Base-by-base conservation (phyloP, 1,140 invertebrate genomes). In the Uloborus diversus region DNA sequence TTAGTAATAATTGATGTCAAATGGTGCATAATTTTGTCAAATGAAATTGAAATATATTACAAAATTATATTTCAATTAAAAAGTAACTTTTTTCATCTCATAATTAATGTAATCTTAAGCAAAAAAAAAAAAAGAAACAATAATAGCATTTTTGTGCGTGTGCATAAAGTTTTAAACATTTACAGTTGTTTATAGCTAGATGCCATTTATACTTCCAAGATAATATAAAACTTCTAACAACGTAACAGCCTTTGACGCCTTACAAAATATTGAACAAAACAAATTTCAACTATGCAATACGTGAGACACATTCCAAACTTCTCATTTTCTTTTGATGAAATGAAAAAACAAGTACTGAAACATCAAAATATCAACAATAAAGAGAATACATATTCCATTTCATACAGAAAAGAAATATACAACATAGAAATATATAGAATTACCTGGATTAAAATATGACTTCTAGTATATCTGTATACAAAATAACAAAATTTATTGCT, bases 401-500 rank as follows among this genome's bases (percentile, higher is more conserved):
- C 13, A 14, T 53, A 20, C 17, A 20, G 49, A 20, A 20, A 53
- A 53, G 23, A 53, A 17, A 53, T 53, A 1, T 9, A 53, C 4
- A 53, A 9, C 1, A n/a, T 17, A 53, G 7, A 9, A 53, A 11
- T 11, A 17, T 53, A n/a, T n/a, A n/a, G n/a, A 53, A 53, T 17
- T 53, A 53, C 49, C 49, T 53, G 49, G 37, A 53, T 53, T 53
- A 53, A 53, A 53, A 53, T 53, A 53, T 17, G 49, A 53, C 49
- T 20, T 53, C 49, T 53, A 20, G 20, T 53, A 53, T n/a, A 53
- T n/a, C 17, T 0, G 23, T 53, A n/a, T n/a, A n/a, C n/a, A n/a
- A n/a, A n/a, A n/a, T n/a, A n/a, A n/a, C n/a, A n/a, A n/a, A n/a
- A n/a, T n/a, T n/a, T n/a, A n/a, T n/a, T n/a, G n/a, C n/a, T n/a